Evolutionary conservation across 2,113 vertebrate genomes (phyloP), one percentile per base, ranked within the genome.

Genomic region (Neopipo cinnamomea): DNA sequence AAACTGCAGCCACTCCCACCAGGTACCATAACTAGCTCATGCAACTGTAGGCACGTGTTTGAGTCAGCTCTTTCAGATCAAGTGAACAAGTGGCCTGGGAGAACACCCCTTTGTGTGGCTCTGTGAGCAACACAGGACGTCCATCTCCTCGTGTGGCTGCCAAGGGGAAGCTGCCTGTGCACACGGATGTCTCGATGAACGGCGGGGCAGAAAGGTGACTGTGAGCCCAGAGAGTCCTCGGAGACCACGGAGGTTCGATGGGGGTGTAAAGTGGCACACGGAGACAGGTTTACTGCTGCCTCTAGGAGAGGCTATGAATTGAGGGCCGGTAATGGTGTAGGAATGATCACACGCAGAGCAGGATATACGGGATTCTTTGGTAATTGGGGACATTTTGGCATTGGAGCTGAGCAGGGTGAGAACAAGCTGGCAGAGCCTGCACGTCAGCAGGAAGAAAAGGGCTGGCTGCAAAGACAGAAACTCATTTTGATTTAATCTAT

Each of bases 381-480:
- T 97, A 97, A 97, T 94, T 96, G 96, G 95, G 91, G 87, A 90
- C 65, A 87, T 95, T 95, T 96, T 95, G 94, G 96, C 78, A 28
- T 88, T 75, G 90, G 85, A 91, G 91, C 89, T 66, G 93, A 96
- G 94, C 89, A 88, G 85, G 84, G 58, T 77, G 89, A 95, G 91
- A 93, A 87, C 88, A 93, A 77, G 66, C 83, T 91, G 90, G 94
- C 66, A 68, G 86, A 77, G 84, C 77, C 81, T 92, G 89, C 88
- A 33, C 3, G 2, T 85, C 88, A 85, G 89, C 83, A 94, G 85
- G 91, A 84, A 61, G 91, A 67, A 85, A 53, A 93, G 66, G 46
- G 58, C 79, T 55, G 77, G 50, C 81, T 70, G 94, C 74, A 92
- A 95, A 96, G 93, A 95, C 66, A 78, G 93, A 88, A 93, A 73